These are phyloP conservation scores for Hepsetus odoe DNA, from an alignment of 2,113 vertebrate genomes.

Conservation along the genomic window DNA sequence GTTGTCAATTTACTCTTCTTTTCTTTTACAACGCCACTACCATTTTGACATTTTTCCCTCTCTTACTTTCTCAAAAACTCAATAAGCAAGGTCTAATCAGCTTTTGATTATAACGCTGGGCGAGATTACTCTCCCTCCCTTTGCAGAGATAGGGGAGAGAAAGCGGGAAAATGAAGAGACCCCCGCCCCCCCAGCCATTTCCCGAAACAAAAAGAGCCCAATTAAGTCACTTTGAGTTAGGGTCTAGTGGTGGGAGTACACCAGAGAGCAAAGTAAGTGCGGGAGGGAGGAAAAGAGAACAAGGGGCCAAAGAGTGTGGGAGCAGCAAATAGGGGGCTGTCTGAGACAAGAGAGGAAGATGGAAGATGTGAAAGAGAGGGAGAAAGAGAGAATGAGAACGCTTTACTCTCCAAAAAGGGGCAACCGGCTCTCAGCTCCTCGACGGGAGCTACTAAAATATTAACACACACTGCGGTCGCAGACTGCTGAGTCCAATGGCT, in stretches of 20 bases:
- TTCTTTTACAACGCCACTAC: not conserved
- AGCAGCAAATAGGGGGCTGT: conserved; percentile 26
- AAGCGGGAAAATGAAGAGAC: conserved; percentile 6
- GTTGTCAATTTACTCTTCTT: not conserved
- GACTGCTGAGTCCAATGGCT: conserved; percentile 77
- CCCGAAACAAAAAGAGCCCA: conserved; percentile 74
- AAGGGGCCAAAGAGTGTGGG: conserved; percentile 38
- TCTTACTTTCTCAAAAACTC: conserved; percentile 13
- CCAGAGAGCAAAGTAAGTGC: conserved; percentile 19
- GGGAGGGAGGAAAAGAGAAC: not conserved
- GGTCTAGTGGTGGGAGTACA: conserved; percentile 52
- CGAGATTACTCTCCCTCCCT: conserved; percentile 50
- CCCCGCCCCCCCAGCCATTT: conserved; percentile 46
- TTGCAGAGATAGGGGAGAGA: conserved; percentile 3
- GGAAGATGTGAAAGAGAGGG: conserved; percentile 28
- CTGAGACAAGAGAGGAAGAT: conserved; percentile 24
- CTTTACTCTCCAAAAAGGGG: conserved; percentile 65
- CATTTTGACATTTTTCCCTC: conserved; percentile 3
- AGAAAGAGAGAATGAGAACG: conserved; percentile 13
- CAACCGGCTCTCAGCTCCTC: conserved; percentile 77
- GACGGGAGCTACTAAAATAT: conserved; percentile 80
- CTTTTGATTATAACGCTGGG: conserved; percentile 5
- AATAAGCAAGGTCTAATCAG: conserved; percentile 8
- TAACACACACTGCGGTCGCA: conserved; percentile 76
- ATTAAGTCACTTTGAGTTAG: conserved; percentile 77